Evolutionary conservation across 2,113 vertebrate genomes (phyloP).

Genomic region (Laticauda colubrina): DNA sequence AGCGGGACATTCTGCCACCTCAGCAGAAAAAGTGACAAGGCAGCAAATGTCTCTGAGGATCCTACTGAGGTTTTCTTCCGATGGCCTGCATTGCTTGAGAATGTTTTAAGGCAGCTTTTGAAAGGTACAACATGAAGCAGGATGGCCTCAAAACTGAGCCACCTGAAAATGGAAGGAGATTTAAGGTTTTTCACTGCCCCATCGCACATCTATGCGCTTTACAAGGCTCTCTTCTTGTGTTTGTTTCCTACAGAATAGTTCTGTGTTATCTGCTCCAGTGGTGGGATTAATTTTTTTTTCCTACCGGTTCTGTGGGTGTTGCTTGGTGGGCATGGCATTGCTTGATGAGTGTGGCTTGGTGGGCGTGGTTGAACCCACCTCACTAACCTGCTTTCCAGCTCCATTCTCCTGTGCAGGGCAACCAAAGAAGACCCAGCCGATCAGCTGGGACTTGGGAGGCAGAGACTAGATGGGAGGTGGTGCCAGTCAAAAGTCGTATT

Average conservation of each 20-base stretch:
- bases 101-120: neutral
- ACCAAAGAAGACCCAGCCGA: no score
- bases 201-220: neutral
- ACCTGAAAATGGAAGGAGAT: neutral
- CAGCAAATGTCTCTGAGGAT: neutral
- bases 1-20: conserved; percentile 28
- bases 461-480: no score
- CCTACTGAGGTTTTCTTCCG: neutral
- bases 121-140: neutral
- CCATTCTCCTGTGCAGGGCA: no score
- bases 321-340: no score
- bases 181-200: neutral
- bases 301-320: no score
- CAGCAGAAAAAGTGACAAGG: conserved; percentile 16
- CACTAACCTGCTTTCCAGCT: no score
- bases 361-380: no score
- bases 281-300: no score
- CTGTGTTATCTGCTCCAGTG: neutral
- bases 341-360: no score
- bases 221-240: neutral
- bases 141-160: neutral
- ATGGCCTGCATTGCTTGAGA: conserved; percentile 1
- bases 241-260: neutral
- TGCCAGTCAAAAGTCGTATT: no score
- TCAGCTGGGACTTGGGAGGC: no score